phyloP scores from a whole-genome alignment of 2,113 vertebrate genomes.

The Percopsis transmontana region DNA sequence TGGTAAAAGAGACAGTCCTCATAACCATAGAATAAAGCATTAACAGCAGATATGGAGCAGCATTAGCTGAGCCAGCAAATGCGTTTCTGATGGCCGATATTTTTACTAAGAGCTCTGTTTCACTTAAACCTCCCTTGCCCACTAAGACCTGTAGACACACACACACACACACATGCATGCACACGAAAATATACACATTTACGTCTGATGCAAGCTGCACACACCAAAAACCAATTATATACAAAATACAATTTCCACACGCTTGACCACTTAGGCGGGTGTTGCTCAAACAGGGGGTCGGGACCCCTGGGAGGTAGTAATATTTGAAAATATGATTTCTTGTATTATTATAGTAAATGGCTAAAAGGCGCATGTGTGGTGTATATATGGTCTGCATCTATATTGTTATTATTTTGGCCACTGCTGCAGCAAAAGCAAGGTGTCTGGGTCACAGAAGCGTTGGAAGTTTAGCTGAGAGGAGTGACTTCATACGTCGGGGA shows the following conservation, averaged over 20 bases:
- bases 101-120: slow-evolving; percentile 81
- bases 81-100: slow-evolving; percentile 62
- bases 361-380: no score
- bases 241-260: not conserved
- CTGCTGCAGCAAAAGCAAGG: no score
- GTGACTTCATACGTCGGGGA: no score
- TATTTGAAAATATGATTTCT: no score
- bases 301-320: no score
- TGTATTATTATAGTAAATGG: no score
- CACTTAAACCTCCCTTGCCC: slow-evolving; percentile 58
- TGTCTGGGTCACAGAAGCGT: no score
- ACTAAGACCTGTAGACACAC: slow-evolving; percentile 16
- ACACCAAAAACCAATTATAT: not conserved
- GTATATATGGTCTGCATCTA: no score
- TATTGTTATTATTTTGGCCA: no score
- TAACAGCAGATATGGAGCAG: slow-evolving; percentile 49
- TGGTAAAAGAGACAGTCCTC: not conserved
- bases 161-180: not conserved
- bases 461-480: no score
- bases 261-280: not conserved
- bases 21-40: slow-evolving; percentile 44
- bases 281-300: no score
- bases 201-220: not conserved
- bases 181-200: not conserved
- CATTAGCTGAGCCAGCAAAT: slow-evolving; percentile 74